A percentile compares a stretch with the other conserved stretches of the same genome.
phyloP scores from a whole-genome alignment of 2,797 vertebrate genomes.

The Halcyon badia region DNA sequence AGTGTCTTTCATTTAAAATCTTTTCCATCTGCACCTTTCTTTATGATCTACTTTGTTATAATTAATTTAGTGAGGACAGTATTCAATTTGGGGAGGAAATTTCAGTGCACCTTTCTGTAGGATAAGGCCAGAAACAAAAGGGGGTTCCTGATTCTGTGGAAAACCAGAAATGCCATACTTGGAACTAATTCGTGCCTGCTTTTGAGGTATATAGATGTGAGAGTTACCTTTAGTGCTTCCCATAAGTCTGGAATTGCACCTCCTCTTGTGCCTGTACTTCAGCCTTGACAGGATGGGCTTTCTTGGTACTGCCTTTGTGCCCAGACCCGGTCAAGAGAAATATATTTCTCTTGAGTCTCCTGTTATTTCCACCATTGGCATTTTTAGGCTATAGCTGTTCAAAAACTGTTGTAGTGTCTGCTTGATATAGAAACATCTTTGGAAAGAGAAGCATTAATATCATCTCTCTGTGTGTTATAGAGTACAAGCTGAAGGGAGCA shows the following conservation, averaged over 20 bases:
- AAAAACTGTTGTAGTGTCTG: neutral
- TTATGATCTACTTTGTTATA: neutral
- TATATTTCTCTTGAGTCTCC: neutral
- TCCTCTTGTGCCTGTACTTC: neutral
- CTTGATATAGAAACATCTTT: neutral
- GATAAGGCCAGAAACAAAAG: neutral
- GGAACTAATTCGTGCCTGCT: neutral
- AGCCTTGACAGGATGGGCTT: neutral
- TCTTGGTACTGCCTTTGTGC: neutral
- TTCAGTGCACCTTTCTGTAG: neutral
- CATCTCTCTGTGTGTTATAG: accelerated
- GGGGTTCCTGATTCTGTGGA: neutral
- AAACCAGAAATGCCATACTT: neutral
- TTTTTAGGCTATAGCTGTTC: neutral
- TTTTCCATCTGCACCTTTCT: neutral
- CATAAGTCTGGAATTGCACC: neutral
- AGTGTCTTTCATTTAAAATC: neutral
- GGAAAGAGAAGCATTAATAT: neutral
- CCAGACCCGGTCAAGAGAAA: neutral
- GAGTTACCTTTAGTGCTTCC: neutral
- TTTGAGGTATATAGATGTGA: neutral
- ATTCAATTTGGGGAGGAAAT: neutral
- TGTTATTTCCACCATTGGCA: neutral
- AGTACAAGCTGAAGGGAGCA: neutral
- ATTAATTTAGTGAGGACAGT: neutral